Conservation (phyloP, 35 echinoderm and acorn worm species). For the Ophiothrix spiculata region DNA sequence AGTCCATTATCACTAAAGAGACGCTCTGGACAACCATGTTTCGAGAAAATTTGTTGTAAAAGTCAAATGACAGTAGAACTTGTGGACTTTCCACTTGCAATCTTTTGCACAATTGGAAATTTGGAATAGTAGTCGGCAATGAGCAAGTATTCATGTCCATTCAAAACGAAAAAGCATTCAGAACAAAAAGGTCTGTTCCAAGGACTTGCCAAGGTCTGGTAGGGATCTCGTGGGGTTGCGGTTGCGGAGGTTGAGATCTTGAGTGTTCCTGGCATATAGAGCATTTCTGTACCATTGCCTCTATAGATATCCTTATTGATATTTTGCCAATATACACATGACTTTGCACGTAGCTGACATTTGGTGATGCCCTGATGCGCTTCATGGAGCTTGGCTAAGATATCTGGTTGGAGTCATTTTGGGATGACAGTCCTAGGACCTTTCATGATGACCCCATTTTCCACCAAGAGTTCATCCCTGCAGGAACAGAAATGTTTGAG, state of each 20-base stretch:
- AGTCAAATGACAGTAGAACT: background rate
- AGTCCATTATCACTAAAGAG: background rate
- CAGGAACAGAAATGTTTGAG: constrained; percentile 36
- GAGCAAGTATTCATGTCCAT: constrained; percentile 57
- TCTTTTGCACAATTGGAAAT: background rate
- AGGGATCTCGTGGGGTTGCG: constrained; percentile 36
- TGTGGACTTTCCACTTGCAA: background rate
- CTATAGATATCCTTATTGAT: constrained; percentile 57
- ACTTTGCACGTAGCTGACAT: constrained; percentile 42
- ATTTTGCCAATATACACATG: constrained; percentile 19
- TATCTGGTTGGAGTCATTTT: background rate
- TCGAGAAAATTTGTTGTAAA: background rate
- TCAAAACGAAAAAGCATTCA: no score
- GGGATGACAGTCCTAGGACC: constrained; percentile 28
- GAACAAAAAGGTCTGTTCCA: constrained; percentile 64
- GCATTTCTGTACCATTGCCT: constrained; percentile 16
- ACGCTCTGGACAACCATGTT: background rate
- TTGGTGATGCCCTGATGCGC: constrained; percentile 52
- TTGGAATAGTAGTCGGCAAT: constrained; percentile 45
- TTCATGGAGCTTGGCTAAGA: constrained; percentile 44
- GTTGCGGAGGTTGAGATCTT: background rate
- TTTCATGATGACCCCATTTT: constrained; percentile 16
- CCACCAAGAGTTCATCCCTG: constrained; percentile 38
- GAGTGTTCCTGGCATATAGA: constrained; percentile 33
- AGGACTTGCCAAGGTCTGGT: constrained; percentile 39